These are phyloP conservation scores for Papilio polytes DNA, from an alignment of 1,140 invertebrate genomes.

Conservation along the genomic window DNA sequence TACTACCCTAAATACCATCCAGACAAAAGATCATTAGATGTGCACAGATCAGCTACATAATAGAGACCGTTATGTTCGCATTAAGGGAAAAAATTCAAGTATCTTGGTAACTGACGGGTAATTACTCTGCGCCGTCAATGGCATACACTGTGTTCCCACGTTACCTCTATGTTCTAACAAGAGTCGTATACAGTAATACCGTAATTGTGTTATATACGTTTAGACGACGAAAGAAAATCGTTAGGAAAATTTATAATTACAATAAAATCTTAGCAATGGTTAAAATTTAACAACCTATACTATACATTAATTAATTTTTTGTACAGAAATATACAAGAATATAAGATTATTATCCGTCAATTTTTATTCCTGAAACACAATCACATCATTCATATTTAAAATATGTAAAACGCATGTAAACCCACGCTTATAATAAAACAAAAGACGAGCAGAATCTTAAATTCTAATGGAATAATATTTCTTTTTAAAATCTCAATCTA, in stretches of 20 bases:
- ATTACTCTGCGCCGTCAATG: conserved; percentile 32
- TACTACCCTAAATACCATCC: conserved; percentile 22
- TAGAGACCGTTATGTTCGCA: conserved; percentile 26
- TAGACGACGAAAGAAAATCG: background rate
- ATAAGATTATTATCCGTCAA: no score
- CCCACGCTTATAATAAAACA: no score
- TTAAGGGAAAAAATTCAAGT: conserved; percentile 29
- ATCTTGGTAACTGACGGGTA: conserved; percentile 22
- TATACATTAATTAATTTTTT: no score
- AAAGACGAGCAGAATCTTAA: no score
- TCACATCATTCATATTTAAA: no score
- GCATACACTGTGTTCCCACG: conserved; percentile 24
- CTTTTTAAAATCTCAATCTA: no score
- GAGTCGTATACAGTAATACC: background rate
- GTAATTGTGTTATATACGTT: background rate
- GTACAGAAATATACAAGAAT: no score
- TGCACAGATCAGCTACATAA: conserved; percentile 31
- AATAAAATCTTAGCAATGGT: background rate
- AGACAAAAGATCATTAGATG: conserved; percentile 31
- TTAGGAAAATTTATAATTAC: background rate
- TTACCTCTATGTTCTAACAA: conserved; percentile 28
- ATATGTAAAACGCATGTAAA: no score
- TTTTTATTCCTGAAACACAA: no score
- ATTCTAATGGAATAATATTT: no score
- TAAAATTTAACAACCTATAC: no score